Percentiles rank a stretch among this genome's conserved stretches.
phyloP scores from a whole-genome alignment of 1,140 invertebrate genomes.

The Bradynema listronoti region DNA sequence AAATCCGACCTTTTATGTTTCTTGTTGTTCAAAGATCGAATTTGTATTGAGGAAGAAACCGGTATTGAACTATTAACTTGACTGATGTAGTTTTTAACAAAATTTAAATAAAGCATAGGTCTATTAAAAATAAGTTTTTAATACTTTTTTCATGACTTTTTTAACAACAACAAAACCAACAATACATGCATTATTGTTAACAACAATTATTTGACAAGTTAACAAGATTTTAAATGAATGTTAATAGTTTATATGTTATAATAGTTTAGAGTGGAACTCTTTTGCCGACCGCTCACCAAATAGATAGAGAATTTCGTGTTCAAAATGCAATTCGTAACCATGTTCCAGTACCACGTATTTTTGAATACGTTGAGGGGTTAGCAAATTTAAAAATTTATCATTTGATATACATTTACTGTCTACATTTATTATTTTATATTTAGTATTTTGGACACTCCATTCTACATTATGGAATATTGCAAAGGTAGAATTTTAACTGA shows the following conservation, averaged over 20 bases:
- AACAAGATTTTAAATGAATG: neutral
- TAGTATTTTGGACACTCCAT: constrained; percentile 60
- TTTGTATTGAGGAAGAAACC: constrained; percentile 61
- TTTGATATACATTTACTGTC: neutral
- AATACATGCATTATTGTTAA: neutral
- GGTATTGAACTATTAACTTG: constrained; percentile 35
- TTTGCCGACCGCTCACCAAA: constrained; percentile 61
- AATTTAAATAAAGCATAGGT: neutral
- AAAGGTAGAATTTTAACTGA: constrained; percentile 58
- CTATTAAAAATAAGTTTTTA: neutral
- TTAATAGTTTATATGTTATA: neutral
- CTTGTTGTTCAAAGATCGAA: constrained; percentile 55
- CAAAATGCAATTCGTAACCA: constrained; percentile 59
- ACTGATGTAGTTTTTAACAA: neutral
- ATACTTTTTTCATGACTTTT: neutral
- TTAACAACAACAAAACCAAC: neutral
- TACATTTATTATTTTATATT: constrained; percentile 11
- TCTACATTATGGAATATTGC: constrained; percentile 61
- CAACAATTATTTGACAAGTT: neutral
- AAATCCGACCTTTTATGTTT: constrained; percentile 61
- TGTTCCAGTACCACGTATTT: constrained; percentile 59
- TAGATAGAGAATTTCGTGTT: constrained; percentile 61
- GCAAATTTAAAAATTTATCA: neutral
- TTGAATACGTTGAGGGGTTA: constrained; percentile 54
- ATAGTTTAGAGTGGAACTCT: constrained; percentile 59